Evolutionary conservation across 2,888 invertebrate genomes (phyloP).

Genomic region (Mesoligia furuncula): DNA sequence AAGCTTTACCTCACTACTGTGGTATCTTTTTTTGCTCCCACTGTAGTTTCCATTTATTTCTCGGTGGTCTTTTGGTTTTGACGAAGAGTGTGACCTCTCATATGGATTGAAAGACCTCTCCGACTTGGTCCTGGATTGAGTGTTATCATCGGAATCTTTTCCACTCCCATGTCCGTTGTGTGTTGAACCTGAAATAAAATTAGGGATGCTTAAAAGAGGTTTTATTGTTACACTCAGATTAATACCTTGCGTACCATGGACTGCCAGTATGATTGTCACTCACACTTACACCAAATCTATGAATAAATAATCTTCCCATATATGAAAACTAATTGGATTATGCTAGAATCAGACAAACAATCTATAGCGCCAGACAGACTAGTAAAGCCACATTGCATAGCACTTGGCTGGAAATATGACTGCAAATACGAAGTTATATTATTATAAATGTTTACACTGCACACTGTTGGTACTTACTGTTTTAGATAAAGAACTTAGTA

Average conservation of each 20-base stretch:
- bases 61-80: slow-evolving; percentile 67
- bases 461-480: neutral
- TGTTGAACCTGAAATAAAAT: slow-evolving; percentile 74
- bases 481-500: neutral
- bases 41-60: slow-evolving; percentile 81
- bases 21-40: slow-evolving; percentile 80
- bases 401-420: neutral
- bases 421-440: neutral
- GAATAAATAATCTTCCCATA: neutral
- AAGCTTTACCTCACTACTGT: slow-evolving; percentile 83
- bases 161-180: slow-evolving; percentile 83
- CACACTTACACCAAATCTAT: neutral
- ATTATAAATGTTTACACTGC: neutral
- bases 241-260: neutral
- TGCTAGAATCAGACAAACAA: neutral
- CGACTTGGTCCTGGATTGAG: slow-evolving; percentile 71
- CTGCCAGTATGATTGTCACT: slow-evolving; percentile 3
- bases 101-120: slow-evolving; percentile 54
- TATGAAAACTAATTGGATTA: neutral
- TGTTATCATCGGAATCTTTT: slow-evolving; percentile 81
- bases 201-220: neutral
- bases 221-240: neutral
- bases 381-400: neutral
- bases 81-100: slow-evolving; percentile 66
- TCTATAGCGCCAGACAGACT: neutral